Evolutionary conservation across 2,797 vertebrate species (phyloP).

Genomic region (Florisuga fusca): DNA sequence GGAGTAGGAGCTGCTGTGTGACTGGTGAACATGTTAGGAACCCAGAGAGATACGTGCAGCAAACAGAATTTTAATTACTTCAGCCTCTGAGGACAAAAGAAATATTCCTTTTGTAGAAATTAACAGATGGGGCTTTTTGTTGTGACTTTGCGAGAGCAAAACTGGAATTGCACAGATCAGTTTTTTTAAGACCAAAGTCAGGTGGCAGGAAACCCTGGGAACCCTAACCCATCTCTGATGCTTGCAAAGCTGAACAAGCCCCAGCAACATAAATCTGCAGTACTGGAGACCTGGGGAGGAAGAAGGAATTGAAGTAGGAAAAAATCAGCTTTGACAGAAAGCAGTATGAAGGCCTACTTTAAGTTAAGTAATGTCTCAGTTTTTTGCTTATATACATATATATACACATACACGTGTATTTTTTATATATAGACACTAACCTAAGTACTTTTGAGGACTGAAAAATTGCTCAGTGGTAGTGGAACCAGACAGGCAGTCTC

Average conservation of each 20-base stretch:
- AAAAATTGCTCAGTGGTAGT: neutral
- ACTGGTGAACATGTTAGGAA: neutral
- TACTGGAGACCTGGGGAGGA: neutral
- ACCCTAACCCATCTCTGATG: neutral
- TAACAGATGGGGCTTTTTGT: neutral
- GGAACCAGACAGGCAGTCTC: slow-evolving; percentile 46
- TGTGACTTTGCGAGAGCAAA: neutral
- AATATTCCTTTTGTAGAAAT: neutral
- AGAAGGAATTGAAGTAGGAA: neutral
- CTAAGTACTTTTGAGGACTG: slow-evolving; percentile 5
- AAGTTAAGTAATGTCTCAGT: neutral
- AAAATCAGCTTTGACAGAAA: neutral
- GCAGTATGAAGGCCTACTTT: neutral
- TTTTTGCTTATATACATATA: neutral
- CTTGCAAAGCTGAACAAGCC: neutral
- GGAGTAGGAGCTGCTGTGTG: neutral
- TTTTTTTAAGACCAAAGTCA: neutral
- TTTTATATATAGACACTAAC: neutral
- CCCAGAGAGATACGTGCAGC: neutral
- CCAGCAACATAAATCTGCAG: neutral
- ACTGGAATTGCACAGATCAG: neutral
- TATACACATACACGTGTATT: accelerated
- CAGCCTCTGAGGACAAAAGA: neutral
- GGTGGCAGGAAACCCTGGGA: neutral
- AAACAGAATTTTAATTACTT: neutral